Percentiles rank a stretch among this genome's conserved stretches.
Conservation (phyloP, 2,113 vertebrate genomes). For the Mirza zaza region DNA sequence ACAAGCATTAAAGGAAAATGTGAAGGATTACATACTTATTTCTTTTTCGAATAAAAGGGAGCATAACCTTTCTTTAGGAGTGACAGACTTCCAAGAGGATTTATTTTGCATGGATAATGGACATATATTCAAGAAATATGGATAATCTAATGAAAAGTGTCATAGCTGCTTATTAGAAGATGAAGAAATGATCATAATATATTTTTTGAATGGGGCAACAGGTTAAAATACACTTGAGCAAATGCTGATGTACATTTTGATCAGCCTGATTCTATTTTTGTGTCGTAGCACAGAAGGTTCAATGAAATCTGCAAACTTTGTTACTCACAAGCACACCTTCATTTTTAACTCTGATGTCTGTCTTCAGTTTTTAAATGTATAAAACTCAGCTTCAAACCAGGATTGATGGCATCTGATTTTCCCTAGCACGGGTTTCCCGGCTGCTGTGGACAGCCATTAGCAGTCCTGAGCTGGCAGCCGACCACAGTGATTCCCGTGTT, state of each 20-base stretch:
- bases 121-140: not conserved
- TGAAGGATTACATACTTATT: not conserved
- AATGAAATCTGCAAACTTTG: not conserved
- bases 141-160: not conserved
- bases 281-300: not conserved
- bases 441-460: not conserved
- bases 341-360: not conserved
- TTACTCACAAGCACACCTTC: not conserved
- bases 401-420: not conserved
- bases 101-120: not conserved
- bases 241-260: not conserved
- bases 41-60: not conserved
- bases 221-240: not conserved
- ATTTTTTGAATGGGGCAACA: not conserved
- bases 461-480: not conserved
- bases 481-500: not conserved
- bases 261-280: not conserved
- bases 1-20: not conserved
- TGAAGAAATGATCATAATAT: not conserved
- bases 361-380: not conserved
- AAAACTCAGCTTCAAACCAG: not conserved
- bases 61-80: not conserved
- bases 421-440: not conserved
- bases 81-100: not conserved
- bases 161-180: conserved; percentile 18